A percentile compares a stretch with the other conserved stretches of the same genome.
Conservation (phyloP, 2,797 vertebrate genomes). For the Enteromius mattozi region DNA sequence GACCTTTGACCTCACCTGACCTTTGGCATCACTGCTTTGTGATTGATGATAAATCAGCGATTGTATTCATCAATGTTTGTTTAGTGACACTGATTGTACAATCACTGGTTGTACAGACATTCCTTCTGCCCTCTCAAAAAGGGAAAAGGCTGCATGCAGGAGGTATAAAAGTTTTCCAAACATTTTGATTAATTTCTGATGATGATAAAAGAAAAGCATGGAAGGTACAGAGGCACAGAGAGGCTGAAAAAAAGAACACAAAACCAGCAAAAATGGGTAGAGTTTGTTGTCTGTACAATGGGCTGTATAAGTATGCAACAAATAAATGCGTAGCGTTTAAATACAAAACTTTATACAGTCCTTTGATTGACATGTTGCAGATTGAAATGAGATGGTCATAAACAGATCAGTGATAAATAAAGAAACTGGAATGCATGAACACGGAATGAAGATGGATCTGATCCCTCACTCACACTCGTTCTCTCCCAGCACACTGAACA, state of each 20-base stretch:
- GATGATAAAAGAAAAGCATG: conserved; percentile 16
- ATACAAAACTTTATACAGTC: conserved; percentile 22
- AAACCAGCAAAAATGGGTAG: conserved; percentile 31
- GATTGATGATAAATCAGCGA: conserved; percentile 60
- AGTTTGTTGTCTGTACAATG: conserved; percentile 4
- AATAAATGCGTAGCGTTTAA: conserved; percentile 1
- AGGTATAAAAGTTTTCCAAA: conserved; percentile 6
- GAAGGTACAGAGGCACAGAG: conserved; percentile 45
- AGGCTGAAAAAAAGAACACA: conserved; percentile 10
- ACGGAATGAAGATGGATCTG: background rate
- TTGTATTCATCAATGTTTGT: conserved; percentile 43
- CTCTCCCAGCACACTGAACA: conserved; percentile 79
- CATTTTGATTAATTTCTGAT: background rate
- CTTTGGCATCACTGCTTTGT: conserved; percentile 76
- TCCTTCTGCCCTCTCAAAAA: conserved; percentile 48
- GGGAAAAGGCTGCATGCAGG: conserved; percentile 42
- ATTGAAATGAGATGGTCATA: conserved; percentile 32
- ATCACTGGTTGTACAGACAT: conserved; percentile 52
- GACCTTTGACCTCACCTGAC: conserved; percentile 58
- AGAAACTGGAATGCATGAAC: background rate
- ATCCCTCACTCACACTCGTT: conserved; percentile 77
- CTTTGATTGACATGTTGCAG: conserved; percentile 44
- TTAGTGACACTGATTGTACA: conserved; percentile 40
- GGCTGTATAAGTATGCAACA: background rate
- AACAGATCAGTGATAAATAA: background rate